These are phyloP conservation scores for Julus scandinavius DNA, from an alignment of 2,888 invertebrate genomes.

Conservation along the genomic window DNA sequence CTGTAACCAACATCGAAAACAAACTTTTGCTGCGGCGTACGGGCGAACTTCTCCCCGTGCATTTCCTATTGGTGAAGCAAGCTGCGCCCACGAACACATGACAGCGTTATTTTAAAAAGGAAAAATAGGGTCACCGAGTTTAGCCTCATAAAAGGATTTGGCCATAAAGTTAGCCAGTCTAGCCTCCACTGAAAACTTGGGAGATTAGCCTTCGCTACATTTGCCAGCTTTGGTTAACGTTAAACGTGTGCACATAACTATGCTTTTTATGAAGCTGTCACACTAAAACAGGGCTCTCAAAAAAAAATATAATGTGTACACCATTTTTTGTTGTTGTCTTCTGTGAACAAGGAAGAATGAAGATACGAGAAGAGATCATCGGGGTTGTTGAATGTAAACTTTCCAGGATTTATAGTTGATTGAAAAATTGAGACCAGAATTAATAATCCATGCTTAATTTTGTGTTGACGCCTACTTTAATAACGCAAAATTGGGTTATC, in stretches of 20 bases:
- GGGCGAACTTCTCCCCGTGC: not conserved
- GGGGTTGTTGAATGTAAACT: not conserved
- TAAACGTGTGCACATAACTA: too few species aligned
- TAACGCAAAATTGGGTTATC: not conserved
- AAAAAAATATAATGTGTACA: too few species aligned
- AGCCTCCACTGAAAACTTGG: not conserved
- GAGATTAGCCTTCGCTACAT: not conserved
- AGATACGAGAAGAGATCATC: not conserved
- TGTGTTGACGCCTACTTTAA: not conserved
- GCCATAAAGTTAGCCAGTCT: constrained; percentile 4
- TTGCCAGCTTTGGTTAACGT: not conserved
- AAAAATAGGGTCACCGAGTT: constrained; percentile 18
- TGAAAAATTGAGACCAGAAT: not conserved
- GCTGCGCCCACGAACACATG: not conserved
- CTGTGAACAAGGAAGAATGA: not conserved
- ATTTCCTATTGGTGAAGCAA: not conserved
- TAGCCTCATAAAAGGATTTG: constrained; percentile 25
- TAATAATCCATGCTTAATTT: not conserved
- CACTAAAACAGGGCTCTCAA: not conserved
- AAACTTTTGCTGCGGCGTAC: not conserved
- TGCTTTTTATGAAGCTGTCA: not conserved
- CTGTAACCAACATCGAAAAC: not conserved
- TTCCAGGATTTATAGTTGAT: not conserved
- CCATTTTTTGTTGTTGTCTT: not conserved
- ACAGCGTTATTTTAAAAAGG: not conserved